Evolutionary conservation across 2,888 invertebrate genomes (phyloP), one percentile per base, ranked within the genome.

Genomic region (Limenitis camilla): DNA sequence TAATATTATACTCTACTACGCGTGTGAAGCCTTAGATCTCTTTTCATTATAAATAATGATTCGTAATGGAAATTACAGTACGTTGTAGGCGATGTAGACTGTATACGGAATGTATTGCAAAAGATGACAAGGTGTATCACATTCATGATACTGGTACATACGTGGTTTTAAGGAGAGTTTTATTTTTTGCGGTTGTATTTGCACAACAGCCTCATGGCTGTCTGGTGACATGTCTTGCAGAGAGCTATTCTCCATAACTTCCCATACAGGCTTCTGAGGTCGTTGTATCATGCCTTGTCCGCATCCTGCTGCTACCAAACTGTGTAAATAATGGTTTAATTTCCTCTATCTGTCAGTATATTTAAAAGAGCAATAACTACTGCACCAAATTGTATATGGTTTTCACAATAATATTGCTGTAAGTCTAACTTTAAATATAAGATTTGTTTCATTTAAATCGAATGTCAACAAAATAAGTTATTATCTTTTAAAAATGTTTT

Each of bases 121-220:
- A 42, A 44, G 42, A 53, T 30, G 32, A 35, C 29, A 36, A 27
- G 32, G 19, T 39, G 9, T 32, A 31, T 39, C 32, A 39, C 33
- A 47, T 29, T 39, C 32, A 50, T 49, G 28, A 43, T 49, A 76
- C 88, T 33, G 40, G 11, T 36, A 76, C 88, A 77, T 78, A 92
- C 92, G 85, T 68, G 91, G 90, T 65, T 91, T 89, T 32, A 93
- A 75, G 49, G 88, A 89, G 0, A 93, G 66, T 59, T 74, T 87
- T 72, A 93, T 93, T 1, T 92, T 93, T 61, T 88, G 90, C 43
- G 93, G 89, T 71, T 93, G 93, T 42, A 92, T 88, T 4, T 90
- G 88, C 7, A 65, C 61, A 29, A 63, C 67, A 10, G 83, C 77
- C 38, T 82, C 80, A 6, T 76, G 67, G 39, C 73, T 78, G 46